Percentiles rank a stretch among this genome's conserved stretches.
Conservation (phyloP, 2,888 invertebrate genomes). For the Acholoe squamosa region DNA sequence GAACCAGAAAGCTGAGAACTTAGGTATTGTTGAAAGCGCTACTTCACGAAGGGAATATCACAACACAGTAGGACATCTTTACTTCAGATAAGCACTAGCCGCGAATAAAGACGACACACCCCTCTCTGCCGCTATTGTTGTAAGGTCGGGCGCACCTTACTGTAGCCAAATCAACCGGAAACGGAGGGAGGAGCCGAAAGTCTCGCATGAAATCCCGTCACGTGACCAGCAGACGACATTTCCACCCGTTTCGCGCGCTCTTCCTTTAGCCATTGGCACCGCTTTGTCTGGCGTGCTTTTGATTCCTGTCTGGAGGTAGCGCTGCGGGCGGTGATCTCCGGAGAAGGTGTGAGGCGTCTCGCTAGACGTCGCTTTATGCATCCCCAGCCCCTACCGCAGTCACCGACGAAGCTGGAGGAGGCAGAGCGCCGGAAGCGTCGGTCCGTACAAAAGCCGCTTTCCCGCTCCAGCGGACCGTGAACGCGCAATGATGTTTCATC, state of each 20-base stretch:
- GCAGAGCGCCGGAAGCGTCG: conserved; percentile 46
- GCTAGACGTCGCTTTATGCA: conserved; percentile 11
- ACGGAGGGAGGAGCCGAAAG: conserved; percentile 58
- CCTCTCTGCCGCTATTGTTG: conserved; percentile 30
- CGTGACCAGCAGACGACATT: conserved; percentile 58
- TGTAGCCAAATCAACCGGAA: conserved; percentile 43
- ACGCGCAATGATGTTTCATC: conserved; percentile 56
- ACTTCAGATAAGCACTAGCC: neutral
- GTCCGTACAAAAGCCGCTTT: conserved; percentile 63
- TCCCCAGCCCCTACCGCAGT: neutral
- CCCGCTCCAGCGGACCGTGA: conserved; percentile 51
- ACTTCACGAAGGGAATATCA: conserved; percentile 21
- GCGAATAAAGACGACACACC: neutral
- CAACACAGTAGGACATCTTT: conserved; percentile 23
- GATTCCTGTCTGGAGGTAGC: conserved; percentile 57
- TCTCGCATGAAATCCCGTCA: conserved; percentile 51
- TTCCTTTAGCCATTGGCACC: neutral
- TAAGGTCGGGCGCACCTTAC: neutral
- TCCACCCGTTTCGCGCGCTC: too few species aligned
- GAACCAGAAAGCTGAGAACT: too few species aligned
- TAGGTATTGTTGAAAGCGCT: neutral
- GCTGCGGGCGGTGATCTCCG: conserved; percentile 45
- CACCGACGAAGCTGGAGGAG: neutral
- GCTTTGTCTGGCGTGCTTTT: conserved; percentile 56
- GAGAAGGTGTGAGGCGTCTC: conserved; percentile 39